phyloP scores from a whole-genome alignment of 2,888 invertebrate genomes.

The Coremacera marginata region DNA sequence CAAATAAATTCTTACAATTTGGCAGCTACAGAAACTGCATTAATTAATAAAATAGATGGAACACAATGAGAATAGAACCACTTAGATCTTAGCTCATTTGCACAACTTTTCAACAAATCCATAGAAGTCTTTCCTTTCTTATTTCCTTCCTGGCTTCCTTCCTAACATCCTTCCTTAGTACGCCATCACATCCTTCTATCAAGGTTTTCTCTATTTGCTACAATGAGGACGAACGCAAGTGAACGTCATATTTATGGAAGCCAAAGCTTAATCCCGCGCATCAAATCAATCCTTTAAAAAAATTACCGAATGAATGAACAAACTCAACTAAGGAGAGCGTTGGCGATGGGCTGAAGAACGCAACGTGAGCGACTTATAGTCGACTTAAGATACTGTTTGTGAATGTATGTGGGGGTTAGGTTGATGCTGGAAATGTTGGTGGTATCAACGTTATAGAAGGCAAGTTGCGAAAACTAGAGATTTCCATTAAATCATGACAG shows the following conservation, averaged over 20 bases:
- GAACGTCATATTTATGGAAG: slow-evolving; percentile 15
- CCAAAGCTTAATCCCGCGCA: slow-evolving; percentile 30
- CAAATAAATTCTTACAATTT: background rate
- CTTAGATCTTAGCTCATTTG: slow-evolving; percentile 3
- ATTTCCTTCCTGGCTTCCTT: background rate
- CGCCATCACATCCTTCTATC: slow-evolving; percentile 2
- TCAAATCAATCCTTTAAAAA: slow-evolving; percentile 27
- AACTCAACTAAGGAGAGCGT: background rate
- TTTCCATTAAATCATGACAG: slow-evolving; percentile 46
- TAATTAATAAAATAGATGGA: slow-evolving; percentile 20
- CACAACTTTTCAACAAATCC: slow-evolving; percentile 23
- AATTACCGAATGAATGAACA: slow-evolving; percentile 6
- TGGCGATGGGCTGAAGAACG: background rate
- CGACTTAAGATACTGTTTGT: background rate
- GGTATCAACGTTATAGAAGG: background rate
- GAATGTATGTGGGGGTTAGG: background rate
- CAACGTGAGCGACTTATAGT: background rate
- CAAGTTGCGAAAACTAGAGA: slow-evolving; percentile 37
- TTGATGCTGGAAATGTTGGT: background rate
- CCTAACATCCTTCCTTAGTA: background rate
- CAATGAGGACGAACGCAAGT: background rate
- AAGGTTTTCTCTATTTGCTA: background rate
- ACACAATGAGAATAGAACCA: background rate
- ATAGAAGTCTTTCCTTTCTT: background rate
- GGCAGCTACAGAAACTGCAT: slow-evolving; percentile 1